A percentile compares a stretch with the other conserved stretches of the same genome.
phyloP scores from a whole-genome alignment of 2,797 vertebrate genomes.

The Acipenser ruthenus region DNA sequence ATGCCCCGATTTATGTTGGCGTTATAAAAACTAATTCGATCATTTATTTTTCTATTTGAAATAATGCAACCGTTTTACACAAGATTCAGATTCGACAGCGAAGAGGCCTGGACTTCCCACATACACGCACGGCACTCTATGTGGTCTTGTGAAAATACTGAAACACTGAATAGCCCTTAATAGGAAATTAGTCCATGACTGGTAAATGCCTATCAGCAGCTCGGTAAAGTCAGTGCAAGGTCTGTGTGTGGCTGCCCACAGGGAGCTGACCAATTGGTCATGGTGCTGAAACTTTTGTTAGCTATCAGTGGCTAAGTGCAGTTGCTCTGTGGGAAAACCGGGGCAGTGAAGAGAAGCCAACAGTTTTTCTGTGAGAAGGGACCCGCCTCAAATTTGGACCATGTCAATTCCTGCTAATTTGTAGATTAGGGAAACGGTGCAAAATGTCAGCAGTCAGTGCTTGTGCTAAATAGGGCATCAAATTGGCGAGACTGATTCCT shows the following conservation, averaged over 20 bases:
- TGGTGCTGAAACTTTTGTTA: conserved; percentile 80
- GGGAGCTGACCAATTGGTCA: conserved; percentile 78
- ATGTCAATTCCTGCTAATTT: conserved; percentile 90
- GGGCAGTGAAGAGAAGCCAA: conserved; percentile 57
- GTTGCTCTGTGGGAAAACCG: conserved; percentile 80
- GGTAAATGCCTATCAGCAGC: conserved; percentile 71
- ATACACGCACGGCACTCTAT: conserved; percentile 57
- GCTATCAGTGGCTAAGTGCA: conserved; percentile 52
- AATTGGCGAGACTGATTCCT: conserved; percentile 78
- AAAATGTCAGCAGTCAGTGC: conserved; percentile 78
- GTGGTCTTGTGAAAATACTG: conserved; percentile 79
- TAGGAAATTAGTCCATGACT: conserved; percentile 85
- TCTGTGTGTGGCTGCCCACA: conserved; percentile 68
- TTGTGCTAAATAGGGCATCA: conserved; percentile 79
- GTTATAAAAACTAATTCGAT: not conserved
- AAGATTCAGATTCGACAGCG: conserved; percentile 26
- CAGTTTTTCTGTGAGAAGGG: conserved; percentile 61
- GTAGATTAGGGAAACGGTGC: conserved; percentile 74
- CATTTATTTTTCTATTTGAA: not conserved
- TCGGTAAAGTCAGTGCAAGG: conserved; percentile 60
- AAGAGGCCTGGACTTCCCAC: conserved; percentile 8
- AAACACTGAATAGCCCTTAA: conserved; percentile 70
- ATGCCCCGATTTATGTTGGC: too few relatives aligned
- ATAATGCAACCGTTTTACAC: conserved; percentile 19
- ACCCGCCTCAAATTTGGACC: conserved; percentile 74